phyloP scores from a whole-genome alignment of 2,113 vertebrate species.

The Nibea albiflora region DNA sequence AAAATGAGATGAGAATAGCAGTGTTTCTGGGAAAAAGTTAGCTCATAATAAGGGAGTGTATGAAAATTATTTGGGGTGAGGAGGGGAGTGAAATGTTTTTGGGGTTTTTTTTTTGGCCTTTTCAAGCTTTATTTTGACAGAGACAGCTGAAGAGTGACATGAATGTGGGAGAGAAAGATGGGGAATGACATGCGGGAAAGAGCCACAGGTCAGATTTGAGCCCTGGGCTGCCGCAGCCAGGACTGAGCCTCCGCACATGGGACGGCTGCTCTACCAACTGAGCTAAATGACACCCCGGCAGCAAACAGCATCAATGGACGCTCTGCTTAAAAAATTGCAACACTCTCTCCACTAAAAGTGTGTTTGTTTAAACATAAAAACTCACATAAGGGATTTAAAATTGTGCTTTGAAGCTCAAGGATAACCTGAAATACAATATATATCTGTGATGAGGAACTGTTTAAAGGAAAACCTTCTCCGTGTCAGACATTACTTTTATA shows the following conservation, averaged over 20 bases:
- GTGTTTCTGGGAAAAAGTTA: constrained; percentile 2
- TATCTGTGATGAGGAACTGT: not conserved
- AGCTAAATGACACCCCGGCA: too few species aligned
- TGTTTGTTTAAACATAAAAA: not conserved
- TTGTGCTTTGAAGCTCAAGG: not conserved
- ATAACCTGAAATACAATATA: not conserved
- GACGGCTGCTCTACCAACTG: too few species aligned
- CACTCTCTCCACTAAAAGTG: not conserved
- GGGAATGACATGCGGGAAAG: too few species aligned
- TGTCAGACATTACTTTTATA: not conserved
- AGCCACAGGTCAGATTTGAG: too few species aligned
- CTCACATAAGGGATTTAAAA: not conserved
- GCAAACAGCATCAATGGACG: not conserved
- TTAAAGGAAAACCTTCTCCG: not conserved
- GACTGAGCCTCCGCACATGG: too few species aligned
- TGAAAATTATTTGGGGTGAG: not conserved
- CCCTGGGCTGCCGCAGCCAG: too few species aligned
- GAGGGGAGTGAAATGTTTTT: not conserved
- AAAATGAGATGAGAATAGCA: constrained; percentile 4
- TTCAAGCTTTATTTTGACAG: too few species aligned
- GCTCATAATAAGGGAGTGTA: not conserved
- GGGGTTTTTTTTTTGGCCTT: too few species aligned
- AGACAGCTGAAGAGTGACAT: too few species aligned
- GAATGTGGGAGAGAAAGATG: too few species aligned
- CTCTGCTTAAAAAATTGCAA: not conserved